phyloP scores from a whole-genome alignment of 2,113 vertebrate species.

The Sterrhoptilus dennistouni region DNA sequence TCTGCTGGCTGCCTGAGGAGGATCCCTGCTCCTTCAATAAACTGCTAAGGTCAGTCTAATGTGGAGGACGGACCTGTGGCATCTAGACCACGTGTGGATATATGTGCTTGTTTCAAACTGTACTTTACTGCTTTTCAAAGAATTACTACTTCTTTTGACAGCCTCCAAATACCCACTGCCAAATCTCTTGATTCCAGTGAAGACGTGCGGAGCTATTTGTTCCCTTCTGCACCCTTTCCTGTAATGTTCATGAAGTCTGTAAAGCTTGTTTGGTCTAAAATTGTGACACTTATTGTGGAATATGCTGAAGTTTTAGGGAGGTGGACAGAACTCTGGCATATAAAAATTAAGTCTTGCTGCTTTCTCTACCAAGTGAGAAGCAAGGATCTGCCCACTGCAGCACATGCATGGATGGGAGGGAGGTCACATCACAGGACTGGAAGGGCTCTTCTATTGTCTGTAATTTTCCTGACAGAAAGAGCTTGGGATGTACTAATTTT shows the following conservation, averaged over 20 bases:
- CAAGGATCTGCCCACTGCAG: background rate
- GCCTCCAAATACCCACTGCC: background rate
- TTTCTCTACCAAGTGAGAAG: background rate
- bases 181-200: background rate
- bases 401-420: background rate
- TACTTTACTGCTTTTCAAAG: background rate
- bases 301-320: background rate
- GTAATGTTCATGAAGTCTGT: background rate
- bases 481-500: accelerated
- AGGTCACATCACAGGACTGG: background rate
- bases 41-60: background rate
- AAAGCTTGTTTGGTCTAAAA: background rate
- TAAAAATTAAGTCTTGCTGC: accelerated
- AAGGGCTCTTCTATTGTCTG: background rate
- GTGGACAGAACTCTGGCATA: background rate
- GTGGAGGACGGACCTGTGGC: background rate
- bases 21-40: background rate
- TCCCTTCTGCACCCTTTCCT: background rate
- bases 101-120: background rate
- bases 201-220: background rate
- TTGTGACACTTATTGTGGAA: background rate
- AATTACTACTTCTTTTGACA: background rate
- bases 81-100: background rate
- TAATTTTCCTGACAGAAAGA: background rate
- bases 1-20: background rate